phyloP scores from a whole-genome alignment of 37 sponge, comb jelly and placozoan genomes.

The Haliclona indistincta region DNA sequence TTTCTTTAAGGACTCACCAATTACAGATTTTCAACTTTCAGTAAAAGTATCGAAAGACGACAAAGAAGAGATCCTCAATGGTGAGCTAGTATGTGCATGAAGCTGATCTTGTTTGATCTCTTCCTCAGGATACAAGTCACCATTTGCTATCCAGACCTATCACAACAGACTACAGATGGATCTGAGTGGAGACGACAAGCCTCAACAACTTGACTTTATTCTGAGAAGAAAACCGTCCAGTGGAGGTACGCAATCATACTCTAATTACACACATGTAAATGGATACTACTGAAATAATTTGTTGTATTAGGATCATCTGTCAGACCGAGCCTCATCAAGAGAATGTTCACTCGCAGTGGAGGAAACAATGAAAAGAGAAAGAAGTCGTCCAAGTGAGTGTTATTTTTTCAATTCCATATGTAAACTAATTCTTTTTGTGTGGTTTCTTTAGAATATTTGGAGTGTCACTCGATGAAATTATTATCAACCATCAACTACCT shows the following conservation, averaged over 20 bases:
- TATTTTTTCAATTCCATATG: no score
- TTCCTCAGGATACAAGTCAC: conserved; percentile 53
- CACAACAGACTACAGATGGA: conserved; percentile 67
- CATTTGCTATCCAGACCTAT: conserved; percentile 58
- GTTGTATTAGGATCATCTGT: no score
- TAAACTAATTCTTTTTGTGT: not conserved
- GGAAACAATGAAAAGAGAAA: no score
- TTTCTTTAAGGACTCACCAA: no score
- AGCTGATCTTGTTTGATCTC: no score
- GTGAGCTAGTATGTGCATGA: no score
- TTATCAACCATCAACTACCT: conserved; percentile 57
- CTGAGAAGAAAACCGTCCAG: conserved; percentile 57
- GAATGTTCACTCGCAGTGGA: no score
- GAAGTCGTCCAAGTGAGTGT: no score
- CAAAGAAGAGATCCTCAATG: conserved; percentile 19
- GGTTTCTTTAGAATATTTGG: conserved; percentile 37
- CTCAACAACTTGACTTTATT: conserved; percentile 57
- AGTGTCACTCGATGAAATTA: conserved; percentile 40
- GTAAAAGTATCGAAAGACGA: conserved; percentile 64
- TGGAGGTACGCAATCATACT: no score
- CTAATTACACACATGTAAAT: no score
- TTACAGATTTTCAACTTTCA: conserved; percentile 53
- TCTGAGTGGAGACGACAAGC: conserved; percentile 33
- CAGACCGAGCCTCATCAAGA: no score
- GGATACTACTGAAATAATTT: no score